These are phyloP conservation scores for Monomorium pharaonis DNA, from an alignment of 1,140 invertebrate species.

Conservation along the genomic window DNA sequence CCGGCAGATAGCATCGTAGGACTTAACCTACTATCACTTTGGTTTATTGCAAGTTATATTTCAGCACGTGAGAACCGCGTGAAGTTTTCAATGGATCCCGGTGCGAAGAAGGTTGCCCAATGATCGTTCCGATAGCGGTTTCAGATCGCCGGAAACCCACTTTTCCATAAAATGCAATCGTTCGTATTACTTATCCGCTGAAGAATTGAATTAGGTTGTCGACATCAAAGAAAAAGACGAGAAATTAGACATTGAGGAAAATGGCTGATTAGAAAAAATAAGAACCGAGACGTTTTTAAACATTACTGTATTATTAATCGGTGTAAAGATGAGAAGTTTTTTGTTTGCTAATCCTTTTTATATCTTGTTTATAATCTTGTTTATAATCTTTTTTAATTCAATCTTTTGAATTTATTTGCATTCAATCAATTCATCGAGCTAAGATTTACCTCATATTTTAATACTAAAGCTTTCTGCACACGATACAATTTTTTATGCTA, in stretches of 20 bases:
- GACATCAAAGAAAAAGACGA: constrained; percentile 57
- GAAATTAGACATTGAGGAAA: constrained; percentile 5
- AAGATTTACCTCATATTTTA: neutral
- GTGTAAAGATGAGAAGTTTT: too few relatives aligned
- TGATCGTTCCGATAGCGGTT: constrained; percentile 82
- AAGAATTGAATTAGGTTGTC: constrained; percentile 49
- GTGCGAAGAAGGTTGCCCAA: constrained; percentile 84
- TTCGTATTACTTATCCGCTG: constrained; percentile 69
- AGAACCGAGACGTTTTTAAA: neutral
- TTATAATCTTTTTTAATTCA: neutral
- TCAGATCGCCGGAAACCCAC: constrained; percentile 83
- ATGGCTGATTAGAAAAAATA: neutral
- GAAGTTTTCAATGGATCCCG: constrained; percentile 78
- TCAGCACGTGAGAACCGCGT: constrained; percentile 83
- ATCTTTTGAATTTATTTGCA: too few relatives aligned
- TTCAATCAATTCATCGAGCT: neutral
- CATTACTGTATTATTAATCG: neutral
- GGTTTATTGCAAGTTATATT: constrained; percentile 84
- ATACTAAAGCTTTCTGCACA: too few relatives aligned
- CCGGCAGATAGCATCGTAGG: constrained; percentile 81
- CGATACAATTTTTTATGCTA: too few relatives aligned
- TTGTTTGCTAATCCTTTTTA: too few relatives aligned
- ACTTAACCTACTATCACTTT: constrained; percentile 85
- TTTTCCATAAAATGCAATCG: constrained; percentile 80
- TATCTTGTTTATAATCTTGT: too few relatives aligned